Base-by-base conservation (phyloP, 2,797 vertebrate genomes). In the Enteromius unitaeniatus region DNA sequence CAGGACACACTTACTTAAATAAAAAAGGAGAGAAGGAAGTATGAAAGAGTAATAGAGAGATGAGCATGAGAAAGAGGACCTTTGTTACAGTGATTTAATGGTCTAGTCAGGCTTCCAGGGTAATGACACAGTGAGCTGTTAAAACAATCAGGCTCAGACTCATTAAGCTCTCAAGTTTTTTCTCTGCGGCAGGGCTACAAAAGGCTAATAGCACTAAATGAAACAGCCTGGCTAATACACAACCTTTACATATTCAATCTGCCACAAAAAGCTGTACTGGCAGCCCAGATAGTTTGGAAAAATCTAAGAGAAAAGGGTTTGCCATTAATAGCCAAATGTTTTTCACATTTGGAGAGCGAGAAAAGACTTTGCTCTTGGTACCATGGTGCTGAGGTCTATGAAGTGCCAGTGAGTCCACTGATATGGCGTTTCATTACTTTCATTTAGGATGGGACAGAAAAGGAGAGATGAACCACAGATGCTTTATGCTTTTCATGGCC, bases 301-400 rank as follows among this genome's bases (percentile, higher is more conserved):
- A 37, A 86, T 85, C 86, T 87, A 86, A 89, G 87, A 85, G 47
- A 74, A 45, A 81, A 90, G 79, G 75, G 74, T 78, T 91, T 87
- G 81, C 91, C 90, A 93, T 93, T 91, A 91, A 91, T 89, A 91
- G 86, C 90, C 90, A 91, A 88, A 91, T 91, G 89, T 90, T 92
- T 90, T 92, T 92, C 87, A 90, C 90, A 91, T 92, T 91, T 91
- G 90, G 88, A 89, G 83, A 87, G 19, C 51, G 31, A 60, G 23
- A 83, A 65, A 65, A 74, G 11, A 70, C 73, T 72, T 62, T 42
- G 31, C 21, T 74, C 51, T 70, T 81, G 68, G 69, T 85, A 70
- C 42, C 62, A 65, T 80, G 87, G 15, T 28, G 47, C 55, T 72
- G n/a, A 51, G 78, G 60, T 87, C 28, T 82, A 34, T 81, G 53